Base-by-base conservation (phyloP, 2,797 vertebrate genomes). In the Cyclura pinguis region DNA sequence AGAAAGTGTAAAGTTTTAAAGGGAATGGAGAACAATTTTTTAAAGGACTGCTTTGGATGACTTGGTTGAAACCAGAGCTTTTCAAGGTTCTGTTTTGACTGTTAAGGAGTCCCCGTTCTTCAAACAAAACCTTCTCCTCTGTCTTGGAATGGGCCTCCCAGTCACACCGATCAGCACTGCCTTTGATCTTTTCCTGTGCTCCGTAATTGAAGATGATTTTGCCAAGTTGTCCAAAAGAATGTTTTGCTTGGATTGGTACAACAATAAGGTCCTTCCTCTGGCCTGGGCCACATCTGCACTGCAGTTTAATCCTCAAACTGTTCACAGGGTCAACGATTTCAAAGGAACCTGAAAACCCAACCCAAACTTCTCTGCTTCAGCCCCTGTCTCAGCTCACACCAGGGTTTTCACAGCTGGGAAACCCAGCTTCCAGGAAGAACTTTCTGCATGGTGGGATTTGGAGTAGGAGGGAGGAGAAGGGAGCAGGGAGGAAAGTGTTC, bases 341-440 rank as follows among this genome's bases (percentile, higher is more conserved):
- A 84, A 84, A 87, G 88, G 85, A 80, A 69, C 86, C 88, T 80
- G 84, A 80, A 84, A 89, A 80, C 14, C 42, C 22, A 80, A 59
- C 80, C 20, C 29, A 88, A 82, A 85, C 62, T 50, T 84, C 38
- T 62, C 18, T 29, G 35, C 72, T 87, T 22, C 16, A 76, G 74
- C 12, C 27, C 24, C 32, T 80, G 74, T 84, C 6, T 10, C 59
- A 22, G 69, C 6, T 2, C 69, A 59, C 14, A 57, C 80, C 24
- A 73, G 64, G 29, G n/a, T 82, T 16, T 0, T 69, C 85, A 77
- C 35, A 55, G 55, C 18, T 0, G 0, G 62, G 0, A 76, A 24
- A n/a, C 0, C 29, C 42, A 50, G 73, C 52, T 59, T 52, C 0
- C 0, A 55, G 10, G 20, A n/a, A 85, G 35, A 77, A 13, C 10